Evolutionary conservation across 2,797 vertebrate genomes (phyloP), one percentile per base, ranked within the genome.

Genomic region (Epinephelus awoara): DNA sequence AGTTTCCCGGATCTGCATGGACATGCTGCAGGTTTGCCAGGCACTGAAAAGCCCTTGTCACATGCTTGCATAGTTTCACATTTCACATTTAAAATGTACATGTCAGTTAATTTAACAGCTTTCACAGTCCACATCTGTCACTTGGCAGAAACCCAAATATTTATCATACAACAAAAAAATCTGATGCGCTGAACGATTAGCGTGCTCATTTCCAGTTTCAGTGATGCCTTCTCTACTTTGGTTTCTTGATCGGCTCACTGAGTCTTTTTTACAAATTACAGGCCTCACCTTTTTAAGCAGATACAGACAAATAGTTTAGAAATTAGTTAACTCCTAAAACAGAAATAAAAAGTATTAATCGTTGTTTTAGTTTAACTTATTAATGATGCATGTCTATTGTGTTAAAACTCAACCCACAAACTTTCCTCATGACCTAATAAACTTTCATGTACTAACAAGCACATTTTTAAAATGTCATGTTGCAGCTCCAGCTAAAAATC

Each of bases 1-100:
- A 75, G 86, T 94, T 95, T 93, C 91, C 90, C 87, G 88, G 92
- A 93, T 91, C 89, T 91, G 85, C 72, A 23, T 77, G 87, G 85
- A 93, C 77, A 61, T 78, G 77, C 85, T 87, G 84, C 85, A 87
- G 62, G 77, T 84, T 84, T 92, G 89, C 92, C 91, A 90, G 88
- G 54, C 69, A 18, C 84, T 87, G 77, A 90, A 77, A 88, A 89
- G 71, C 69, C 68, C 73, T 67, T 79, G 81, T 90, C 85, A 55
- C 79, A 88, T 84, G 84, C 76, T 85, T 90, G 90, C 81, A 80
- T 80, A 81, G 85, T 85, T 89, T 91, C 83, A 85, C 75, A 42
- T 92, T 93, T 92, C 84, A 74, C 46, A 69, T 88, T 90, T 83
- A 69, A 90, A 88, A 86, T 57, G 51, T 90, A 80, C 88, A 87